Conservation (phyloP, 2,797 vertebrate genomes). For the Hephaestus fuliginosus region DNA sequence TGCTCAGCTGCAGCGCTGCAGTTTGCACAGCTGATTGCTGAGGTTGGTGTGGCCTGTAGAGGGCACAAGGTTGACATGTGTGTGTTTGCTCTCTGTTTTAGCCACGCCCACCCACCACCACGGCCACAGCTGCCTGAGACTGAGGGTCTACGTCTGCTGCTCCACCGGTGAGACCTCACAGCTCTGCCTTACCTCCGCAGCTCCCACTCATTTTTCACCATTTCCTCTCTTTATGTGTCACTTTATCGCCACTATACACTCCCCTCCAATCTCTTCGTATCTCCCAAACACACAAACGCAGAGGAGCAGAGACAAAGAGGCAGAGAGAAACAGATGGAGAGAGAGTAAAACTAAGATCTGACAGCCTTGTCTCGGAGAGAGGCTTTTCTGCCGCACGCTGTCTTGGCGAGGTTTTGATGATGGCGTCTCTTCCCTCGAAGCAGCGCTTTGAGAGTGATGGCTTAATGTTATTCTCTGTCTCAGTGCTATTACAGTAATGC, state of each 20-base stretch:
- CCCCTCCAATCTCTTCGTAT: slow-evolving; percentile 21
- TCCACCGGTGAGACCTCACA: slow-evolving; percentile 89
- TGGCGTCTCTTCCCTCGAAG: slow-evolving; percentile 55
- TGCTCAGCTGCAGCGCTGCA: slow-evolving; percentile 8
- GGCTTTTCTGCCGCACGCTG: slow-evolving; percentile 37
- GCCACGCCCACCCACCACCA: slow-evolving; percentile 95
- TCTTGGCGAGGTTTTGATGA: slow-evolving; percentile 61
- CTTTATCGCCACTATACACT: slow-evolving; percentile 13
- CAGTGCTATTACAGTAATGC: slow-evolving; percentile 66
- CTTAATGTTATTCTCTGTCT: slow-evolving; percentile 69
- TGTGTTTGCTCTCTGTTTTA: slow-evolving; percentile 72
- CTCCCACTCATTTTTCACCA: neutral
- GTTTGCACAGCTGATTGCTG: slow-evolving; percentile 17
- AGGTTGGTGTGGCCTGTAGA: slow-evolving; percentile 66
- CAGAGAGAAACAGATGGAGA: slow-evolving; percentile 1
- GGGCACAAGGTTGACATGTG: slow-evolving; percentile 69
- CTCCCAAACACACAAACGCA: slow-evolving; percentile 38
- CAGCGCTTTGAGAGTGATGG: slow-evolving; percentile 55
- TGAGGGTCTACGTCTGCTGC: slow-evolving; percentile 97
- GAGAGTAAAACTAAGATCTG: slow-evolving; percentile 55
- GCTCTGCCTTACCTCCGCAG: neutral
- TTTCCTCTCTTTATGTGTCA: slow-evolving; percentile 30
- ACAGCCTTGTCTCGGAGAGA: slow-evolving; percentile 47
- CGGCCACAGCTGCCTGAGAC: slow-evolving; percentile 94
- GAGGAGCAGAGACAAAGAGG: slow-evolving; percentile 33